phyloP scores from a whole-genome alignment of 1,140 invertebrate species.

The Oncopeltus fasciatus region DNA sequence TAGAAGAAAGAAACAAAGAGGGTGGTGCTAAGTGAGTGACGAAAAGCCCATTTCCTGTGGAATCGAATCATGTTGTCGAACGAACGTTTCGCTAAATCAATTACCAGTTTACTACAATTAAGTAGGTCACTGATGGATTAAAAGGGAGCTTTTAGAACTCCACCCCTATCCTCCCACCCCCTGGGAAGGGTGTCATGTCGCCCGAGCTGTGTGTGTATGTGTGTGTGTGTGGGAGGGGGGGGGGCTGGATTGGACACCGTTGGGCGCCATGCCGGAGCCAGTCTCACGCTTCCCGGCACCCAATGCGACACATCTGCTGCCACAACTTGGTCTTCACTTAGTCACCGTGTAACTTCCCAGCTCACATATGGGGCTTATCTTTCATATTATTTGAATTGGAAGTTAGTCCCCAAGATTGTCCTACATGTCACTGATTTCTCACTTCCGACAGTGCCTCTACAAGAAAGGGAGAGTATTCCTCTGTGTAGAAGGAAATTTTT shows the following conservation, averaged over 20 bases:
- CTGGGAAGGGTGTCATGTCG: no score
- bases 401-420: no score
- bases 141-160: not conserved
- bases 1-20: no score
- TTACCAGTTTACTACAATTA: not conserved
- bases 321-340: no score
- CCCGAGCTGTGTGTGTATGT: not conserved
- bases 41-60: not conserved
- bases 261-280: not conserved
- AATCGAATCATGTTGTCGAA: not conserved
- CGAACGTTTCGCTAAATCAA: not conserved
- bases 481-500: no score
- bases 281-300: not conserved
- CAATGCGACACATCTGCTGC: no score
- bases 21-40: not conserved
- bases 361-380: no score
- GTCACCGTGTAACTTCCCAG: no score
- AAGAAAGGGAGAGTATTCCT: no score
- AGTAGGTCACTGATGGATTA: constrained; percentile 1
- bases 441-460: no score
- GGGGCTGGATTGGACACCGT: not conserved
- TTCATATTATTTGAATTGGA: no score
- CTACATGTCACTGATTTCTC: no score
- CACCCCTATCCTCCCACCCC: not conserved
- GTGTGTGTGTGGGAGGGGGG: not conserved